Conservation (phyloP, 2,888 invertebrate species). For the Tinea pellionella region DNA sequence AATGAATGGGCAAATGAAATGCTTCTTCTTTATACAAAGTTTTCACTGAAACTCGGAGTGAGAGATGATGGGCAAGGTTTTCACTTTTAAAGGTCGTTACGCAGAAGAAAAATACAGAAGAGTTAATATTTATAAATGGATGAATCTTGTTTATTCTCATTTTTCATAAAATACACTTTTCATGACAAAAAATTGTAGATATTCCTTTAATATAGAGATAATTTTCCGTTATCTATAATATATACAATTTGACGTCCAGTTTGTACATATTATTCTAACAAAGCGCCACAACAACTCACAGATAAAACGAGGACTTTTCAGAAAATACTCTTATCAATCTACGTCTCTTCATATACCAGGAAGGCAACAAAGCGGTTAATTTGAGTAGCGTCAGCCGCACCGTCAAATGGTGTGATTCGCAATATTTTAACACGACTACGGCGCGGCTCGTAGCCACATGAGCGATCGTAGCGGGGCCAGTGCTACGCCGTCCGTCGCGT, state of each 20-base stretch:
- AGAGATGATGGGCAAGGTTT: not conserved
- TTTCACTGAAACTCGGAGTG: not conserved
- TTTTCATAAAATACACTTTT: not conserved
- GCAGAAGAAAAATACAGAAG: not conserved
- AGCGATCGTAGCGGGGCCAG: conserved; percentile 29
- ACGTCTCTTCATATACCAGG: conserved; percentile 33
- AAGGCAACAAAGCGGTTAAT: conserved; percentile 61
- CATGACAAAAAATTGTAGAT: no score
- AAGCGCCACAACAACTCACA: not conserved
- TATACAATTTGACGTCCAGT: no score
- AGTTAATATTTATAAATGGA: not conserved
- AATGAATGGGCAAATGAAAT: conserved; percentile 2
- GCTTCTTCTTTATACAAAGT: conserved; percentile 10
- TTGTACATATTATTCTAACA: no score
- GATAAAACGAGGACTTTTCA: not conserved
- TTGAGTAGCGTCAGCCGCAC: conserved; percentile 29
- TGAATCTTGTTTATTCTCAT: not conserved
- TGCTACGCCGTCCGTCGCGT: conserved; percentile 60
- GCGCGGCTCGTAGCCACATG: conserved; percentile 24
- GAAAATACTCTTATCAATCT: conserved; percentile 22
- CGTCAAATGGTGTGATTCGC: conserved; percentile 17
- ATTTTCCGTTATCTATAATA: no score
- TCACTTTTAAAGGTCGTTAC: not conserved
- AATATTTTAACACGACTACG: conserved; percentile 15
- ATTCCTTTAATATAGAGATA: no score